Percentiles rank a stretch among this genome's conserved stretches.
These are phyloP conservation scores for Drosophila siamana DNA, from an alignment of 2,888 invertebrate species.

Conservation along the genomic window DNA sequence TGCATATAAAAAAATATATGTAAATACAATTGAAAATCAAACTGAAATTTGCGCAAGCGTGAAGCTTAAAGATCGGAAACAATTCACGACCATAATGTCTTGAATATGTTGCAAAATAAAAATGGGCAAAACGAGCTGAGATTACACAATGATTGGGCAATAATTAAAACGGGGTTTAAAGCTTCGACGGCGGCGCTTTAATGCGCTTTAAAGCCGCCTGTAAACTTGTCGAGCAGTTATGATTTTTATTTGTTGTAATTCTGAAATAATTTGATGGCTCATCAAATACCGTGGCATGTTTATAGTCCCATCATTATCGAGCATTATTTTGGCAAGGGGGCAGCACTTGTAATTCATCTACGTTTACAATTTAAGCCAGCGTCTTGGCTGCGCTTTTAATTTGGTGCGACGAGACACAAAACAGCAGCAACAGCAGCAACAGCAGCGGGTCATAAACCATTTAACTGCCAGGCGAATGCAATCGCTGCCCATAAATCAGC, in stretches of 20 bases:
- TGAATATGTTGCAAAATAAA: too few species aligned
- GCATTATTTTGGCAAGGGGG: background rate
- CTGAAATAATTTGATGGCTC: conserved; percentile 1
- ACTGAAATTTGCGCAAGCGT: too few species aligned
- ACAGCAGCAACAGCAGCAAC: conserved; percentile 3
- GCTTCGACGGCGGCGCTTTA: background rate
- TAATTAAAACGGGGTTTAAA: background rate
- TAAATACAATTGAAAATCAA: too few species aligned
- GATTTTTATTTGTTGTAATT: background rate
- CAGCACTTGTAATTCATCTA: conserved; percentile 17
- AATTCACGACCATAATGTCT: too few species aligned
- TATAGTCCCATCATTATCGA: conserved; percentile 11
- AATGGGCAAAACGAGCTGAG: background rate
- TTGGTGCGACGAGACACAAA: conserved; percentile 42
- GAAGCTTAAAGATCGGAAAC: too few species aligned
- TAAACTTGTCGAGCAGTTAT: background rate
- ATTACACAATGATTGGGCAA: background rate
- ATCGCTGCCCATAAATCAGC: conserved; percentile 70
- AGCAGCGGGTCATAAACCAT: conserved; percentile 52
- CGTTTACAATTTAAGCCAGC: conserved; percentile 20
- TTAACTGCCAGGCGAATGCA: conserved; percentile 68
- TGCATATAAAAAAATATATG: too few species aligned
- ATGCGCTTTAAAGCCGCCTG: background rate
- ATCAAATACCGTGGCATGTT: background rate
- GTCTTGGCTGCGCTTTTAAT: conserved; percentile 33